A percentile compares a stretch with the other conserved stretches of the same genome.
Conservation (phyloP, 2,113 vertebrate genomes). For the Scortum barcoo region DNA sequence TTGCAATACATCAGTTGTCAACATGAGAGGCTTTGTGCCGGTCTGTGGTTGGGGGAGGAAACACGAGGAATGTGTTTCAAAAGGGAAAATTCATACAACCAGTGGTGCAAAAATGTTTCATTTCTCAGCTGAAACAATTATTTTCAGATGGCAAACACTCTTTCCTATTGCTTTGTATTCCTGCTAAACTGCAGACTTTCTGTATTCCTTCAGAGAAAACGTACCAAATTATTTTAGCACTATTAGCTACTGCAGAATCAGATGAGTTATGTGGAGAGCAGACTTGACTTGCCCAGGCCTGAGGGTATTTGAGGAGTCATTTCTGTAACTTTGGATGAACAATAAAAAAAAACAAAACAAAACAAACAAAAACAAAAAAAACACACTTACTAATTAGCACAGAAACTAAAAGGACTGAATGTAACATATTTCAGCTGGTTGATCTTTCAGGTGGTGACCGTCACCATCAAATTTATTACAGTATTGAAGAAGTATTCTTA, state of each 20-base stretch:
- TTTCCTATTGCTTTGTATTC: neutral
- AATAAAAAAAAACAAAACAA: neutral
- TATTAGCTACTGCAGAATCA: neutral
- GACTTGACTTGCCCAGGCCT: neutral
- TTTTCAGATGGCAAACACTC: conserved; percentile 1
- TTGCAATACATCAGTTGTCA: neutral
- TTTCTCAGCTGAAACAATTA: neutral
- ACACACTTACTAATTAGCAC: neutral
- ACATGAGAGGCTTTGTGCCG: neutral
- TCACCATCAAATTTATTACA: neutral
- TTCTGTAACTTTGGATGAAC: neutral
- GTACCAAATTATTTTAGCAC: neutral
- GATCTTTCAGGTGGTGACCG: neutral
- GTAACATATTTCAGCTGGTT: neutral
- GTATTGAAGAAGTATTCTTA: neutral
- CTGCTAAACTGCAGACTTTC: neutral
- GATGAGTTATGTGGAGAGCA: neutral
- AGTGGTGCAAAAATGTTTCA: neutral
- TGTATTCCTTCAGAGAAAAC: neutral
- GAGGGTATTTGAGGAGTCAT: neutral
- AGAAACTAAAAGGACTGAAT: neutral
- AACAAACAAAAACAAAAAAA: too few relatives aligned
- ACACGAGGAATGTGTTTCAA: neutral
- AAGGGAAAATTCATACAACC: neutral
- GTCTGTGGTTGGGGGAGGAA: conserved; percentile 1